Conservation (phyloP, 2,888 invertebrate species). For the Tricholauxania praeusta region DNA sequence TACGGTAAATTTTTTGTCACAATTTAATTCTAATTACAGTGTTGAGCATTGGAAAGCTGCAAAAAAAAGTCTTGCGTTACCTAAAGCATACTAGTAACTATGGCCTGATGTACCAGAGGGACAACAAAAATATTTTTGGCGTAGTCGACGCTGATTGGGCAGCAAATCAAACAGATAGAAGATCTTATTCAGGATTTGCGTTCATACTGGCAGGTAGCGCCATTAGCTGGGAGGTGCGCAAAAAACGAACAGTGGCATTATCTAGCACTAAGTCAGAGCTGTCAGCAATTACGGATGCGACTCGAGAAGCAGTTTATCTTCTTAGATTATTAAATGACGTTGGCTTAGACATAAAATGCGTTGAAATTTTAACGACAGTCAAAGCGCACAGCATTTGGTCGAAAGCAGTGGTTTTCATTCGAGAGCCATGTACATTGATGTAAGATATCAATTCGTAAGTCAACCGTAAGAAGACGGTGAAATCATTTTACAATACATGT, state of each 20-base stretch:
- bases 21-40: conserved; percentile 43
- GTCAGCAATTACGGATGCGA: conserved; percentile 42
- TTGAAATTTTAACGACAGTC: conserved; percentile 34
- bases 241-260: conserved; percentile 44
- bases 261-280: conserved; percentile 35
- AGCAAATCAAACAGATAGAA: conserved; percentile 37
- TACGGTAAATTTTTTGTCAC: conserved; percentile 43
- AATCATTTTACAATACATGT: not conserved
- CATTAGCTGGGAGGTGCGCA: conserved; percentile 46
- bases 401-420: not conserved
- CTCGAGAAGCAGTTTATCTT: conserved; percentile 44
- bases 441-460: conserved; percentile 7
- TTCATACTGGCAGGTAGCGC: conserved; percentile 42
- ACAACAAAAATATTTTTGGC: conserved; percentile 27
- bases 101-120: conserved; percentile 39
- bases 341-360: conserved; percentile 16
- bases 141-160: conserved; percentile 48
- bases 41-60: conserved; percentile 46
- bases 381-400: conserved; percentile 12
- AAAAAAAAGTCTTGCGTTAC: conserved; percentile 43
- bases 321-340: conserved; percentile 36
- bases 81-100: conserved; percentile 39
- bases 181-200: conserved; percentile 45
- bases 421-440: conserved; percentile 14
- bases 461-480: not conserved